phyloP scores from a whole-genome alignment of 92 coral and sea anemone species.

The Zoanthus sociatus region DNA sequence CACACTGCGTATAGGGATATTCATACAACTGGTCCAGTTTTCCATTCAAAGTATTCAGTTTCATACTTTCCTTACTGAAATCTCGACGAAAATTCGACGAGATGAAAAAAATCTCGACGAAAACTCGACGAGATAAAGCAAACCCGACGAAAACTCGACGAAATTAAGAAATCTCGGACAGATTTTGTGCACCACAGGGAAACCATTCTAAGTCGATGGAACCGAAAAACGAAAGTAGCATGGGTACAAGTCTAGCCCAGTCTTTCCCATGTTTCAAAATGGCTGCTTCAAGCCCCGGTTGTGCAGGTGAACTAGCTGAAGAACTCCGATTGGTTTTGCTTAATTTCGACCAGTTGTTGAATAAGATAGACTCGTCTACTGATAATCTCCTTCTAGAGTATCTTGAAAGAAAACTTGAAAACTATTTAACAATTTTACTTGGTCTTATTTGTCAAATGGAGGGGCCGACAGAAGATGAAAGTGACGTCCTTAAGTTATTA shows the following conservation, averaged over 20 bases:
- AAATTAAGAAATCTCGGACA: neutral
- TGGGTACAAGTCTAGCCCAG: conserved; percentile 2
- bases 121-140: no score
- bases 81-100: no score
- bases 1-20: no score
- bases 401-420: neutral
- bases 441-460: conserved; percentile 8
- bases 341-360: conserved; percentile 36
- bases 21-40: no score
- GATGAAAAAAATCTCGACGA: no score
- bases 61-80: no score
- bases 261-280: neutral
- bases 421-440: conserved; percentile 7
- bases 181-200: neutral
- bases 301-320: neutral
- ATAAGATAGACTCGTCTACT: conserved; percentile 28
- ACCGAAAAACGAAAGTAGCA: neutral
- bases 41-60: no score
- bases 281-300: conserved; percentile 34
- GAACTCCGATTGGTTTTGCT: conserved; percentile 30
- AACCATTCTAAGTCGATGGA: neutral
- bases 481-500: neutral
- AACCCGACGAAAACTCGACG: conserved; percentile 8
- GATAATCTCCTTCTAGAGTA: conserved; percentile 25
- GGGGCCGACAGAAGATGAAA: conserved; percentile 25